Conservation (phyloP, 2,888 invertebrate genomes). For the Clistopyga incitator region DNA sequence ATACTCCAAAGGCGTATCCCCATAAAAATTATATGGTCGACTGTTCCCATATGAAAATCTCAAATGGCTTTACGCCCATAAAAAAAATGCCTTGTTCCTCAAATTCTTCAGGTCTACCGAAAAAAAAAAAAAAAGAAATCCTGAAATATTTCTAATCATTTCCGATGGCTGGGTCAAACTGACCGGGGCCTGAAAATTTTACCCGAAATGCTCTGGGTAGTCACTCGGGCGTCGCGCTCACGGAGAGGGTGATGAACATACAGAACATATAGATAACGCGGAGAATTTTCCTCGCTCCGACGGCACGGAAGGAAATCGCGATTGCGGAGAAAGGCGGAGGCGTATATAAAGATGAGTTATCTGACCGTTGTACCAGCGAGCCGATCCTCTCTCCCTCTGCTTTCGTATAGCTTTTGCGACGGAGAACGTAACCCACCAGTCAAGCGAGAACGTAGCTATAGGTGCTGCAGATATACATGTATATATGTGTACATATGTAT, state of each 20-base stretch:
- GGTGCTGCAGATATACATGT: too few species aligned
- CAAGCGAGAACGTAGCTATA: background rate
- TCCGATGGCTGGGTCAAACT: background rate
- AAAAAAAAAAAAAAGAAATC: too few species aligned
- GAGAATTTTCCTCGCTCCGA: conserved; percentile 58
- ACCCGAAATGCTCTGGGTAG: background rate
- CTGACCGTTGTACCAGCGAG: conserved; percentile 61
- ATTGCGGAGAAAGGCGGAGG: conserved; percentile 57
- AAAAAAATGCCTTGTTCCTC: background rate
- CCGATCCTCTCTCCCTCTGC: conserved; percentile 30
- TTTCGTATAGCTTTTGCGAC: conserved; percentile 21
- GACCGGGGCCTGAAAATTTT: background rate
- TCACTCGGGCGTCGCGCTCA: conserved; percentile 63
- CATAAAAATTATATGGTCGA: background rate
- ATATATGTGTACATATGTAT: background rate
- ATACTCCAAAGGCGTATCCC: background rate
- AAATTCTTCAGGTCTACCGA: background rate
- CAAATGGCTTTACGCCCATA: background rate
- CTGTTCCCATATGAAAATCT: background rate
- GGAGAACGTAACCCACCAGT: background rate
- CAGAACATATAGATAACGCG: conserved; percentile 19
- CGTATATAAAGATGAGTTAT: conserved; percentile 72
- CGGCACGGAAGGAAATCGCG: conserved; percentile 69
- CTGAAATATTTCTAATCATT: conserved; percentile 20
- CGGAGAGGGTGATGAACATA: conserved; percentile 9